Conservation (phyloP, 2,888 invertebrate species). For the Emmelina monodactyla region DNA sequence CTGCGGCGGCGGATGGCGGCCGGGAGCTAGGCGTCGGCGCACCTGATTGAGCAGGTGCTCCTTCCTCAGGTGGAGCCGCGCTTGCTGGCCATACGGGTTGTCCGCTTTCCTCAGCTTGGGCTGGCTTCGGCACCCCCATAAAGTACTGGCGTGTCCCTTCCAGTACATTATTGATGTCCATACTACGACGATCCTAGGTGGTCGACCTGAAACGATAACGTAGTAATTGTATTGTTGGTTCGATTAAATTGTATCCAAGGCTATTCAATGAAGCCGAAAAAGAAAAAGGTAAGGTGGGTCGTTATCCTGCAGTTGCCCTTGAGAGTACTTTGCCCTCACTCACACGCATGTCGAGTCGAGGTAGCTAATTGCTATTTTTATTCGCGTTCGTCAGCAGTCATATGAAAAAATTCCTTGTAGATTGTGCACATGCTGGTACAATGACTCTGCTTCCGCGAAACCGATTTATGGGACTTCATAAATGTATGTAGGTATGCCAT, state of each 20-base stretch:
- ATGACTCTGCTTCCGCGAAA: too few species aligned
- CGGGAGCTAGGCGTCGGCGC: slow-evolving; percentile 50
- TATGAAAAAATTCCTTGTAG: too few species aligned
- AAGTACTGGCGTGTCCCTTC: slow-evolving; percentile 86
- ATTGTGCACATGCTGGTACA: too few species aligned
- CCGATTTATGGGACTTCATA: too few species aligned
- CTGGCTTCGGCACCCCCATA: slow-evolving; percentile 76
- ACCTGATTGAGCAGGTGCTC: slow-evolving; percentile 48
- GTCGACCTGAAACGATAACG: slow-evolving; percentile 41
- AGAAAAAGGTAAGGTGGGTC: slow-evolving; percentile 31
- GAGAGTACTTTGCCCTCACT: slow-evolving; percentile 50
- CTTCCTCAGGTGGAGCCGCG: slow-evolving; percentile 39
- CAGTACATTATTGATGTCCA: slow-evolving; percentile 85
- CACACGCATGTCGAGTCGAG: slow-evolving; percentile 17
- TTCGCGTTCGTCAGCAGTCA: too few species aligned
- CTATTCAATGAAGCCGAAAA: too few species aligned
- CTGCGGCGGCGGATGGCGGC: slow-evolving; percentile 60
- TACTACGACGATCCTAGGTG: slow-evolving; percentile 58
- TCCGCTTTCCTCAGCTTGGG: slow-evolving; percentile 40
- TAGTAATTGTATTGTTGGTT: too few species aligned
- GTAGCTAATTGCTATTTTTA: too few species aligned
- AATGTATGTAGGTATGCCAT: background rate
- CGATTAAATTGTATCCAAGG: too few species aligned
- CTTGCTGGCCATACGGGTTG: slow-evolving; percentile 42
- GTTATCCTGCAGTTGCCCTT: slow-evolving; percentile 51